Base-by-base conservation (phyloP, 2,113 vertebrate species). In the Aspidoscelis tigris region DNA sequence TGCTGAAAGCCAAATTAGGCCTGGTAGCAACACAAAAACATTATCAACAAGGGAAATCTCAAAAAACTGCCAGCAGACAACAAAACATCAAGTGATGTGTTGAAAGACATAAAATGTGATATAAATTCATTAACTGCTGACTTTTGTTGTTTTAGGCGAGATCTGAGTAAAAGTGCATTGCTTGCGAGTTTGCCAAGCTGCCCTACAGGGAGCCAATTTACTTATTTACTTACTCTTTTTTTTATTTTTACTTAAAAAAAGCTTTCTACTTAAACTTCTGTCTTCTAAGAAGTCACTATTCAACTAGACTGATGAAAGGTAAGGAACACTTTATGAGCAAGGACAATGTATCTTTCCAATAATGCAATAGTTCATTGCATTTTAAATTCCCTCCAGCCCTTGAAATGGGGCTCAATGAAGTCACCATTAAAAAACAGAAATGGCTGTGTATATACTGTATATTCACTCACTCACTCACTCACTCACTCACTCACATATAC, bases 41-140 rank as follows among this genome's bases (percentile, higher is more conserved):
- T 91, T 91, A 89, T 88, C 93, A 95, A 82, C 92, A 89, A 92
- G 93, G 92, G 93, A 95, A 93, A 93, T 94, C 84, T 95, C 85
- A 91, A 85, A 94, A 92, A 61, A 94, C 77, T 74, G 92, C 26
- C 43, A 88, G 84, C 82, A 92, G 93, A 92, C 73, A 92, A 89
- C 79, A 85, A 94, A 93, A 89, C 76, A 91, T 85, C 33, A 88
- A 91, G 44, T 89, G 80, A 93, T 94, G 76, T 84, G 86, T 86
- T 85, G 84, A 90, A 95, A 94, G 87, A 93, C 47, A 92, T 92
- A 93, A 92, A 93, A 93, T 93, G 88, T 87, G 58, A 76, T 92
- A 91, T 86, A 92, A 92, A 91, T 93, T 95, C 89, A 89, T 92
- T 93, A 93, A 91, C 22, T 92, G 58, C 61, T 92, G 87, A 92